phyloP scores from a whole-genome alignment of 2,113 vertebrate species.

The Notarius quadriscutis region DNA sequence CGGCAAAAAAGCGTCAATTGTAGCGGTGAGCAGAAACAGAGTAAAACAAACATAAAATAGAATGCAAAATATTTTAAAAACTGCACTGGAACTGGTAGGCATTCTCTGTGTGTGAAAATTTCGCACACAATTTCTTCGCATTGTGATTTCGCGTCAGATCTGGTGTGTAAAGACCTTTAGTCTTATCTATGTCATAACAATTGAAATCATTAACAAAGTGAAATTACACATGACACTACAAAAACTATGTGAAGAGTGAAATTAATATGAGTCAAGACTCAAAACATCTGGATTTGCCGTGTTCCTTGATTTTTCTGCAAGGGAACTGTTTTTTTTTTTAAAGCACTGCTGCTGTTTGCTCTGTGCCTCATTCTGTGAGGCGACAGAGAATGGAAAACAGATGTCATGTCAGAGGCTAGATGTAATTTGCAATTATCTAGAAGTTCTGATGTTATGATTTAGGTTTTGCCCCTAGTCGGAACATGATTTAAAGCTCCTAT shows the following conservation, averaged over 20 bases:
- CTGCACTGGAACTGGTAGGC: no score
- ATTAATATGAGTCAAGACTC: background rate
- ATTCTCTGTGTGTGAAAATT: no score
- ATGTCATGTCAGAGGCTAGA: conserved; percentile 41
- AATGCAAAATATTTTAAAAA: no score
- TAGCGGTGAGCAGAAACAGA: no score
- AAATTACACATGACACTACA: background rate
- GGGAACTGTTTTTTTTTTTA: background rate
- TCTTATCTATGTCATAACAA: background rate
- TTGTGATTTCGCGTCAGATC: no score
- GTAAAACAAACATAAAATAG: no score
- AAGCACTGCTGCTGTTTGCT: conserved; percentile 27
- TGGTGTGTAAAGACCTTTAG: no score
- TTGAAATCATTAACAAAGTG: background rate
- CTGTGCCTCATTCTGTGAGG: conserved; percentile 49
- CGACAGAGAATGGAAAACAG: conserved; percentile 46
- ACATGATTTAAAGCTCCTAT: conserved; percentile 60
- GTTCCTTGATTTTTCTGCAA: background rate
- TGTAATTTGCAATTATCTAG: conserved; percentile 62
- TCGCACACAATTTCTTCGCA: no score
- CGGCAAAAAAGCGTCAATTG: no score
- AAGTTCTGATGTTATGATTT: conserved; percentile 57
- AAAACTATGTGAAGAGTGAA: background rate
- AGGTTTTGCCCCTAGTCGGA: conserved; percentile 44
- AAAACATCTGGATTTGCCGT: background rate